These are phyloP conservation scores for Scolopax rusticola DNA, from an alignment of 2,797 vertebrate species.

Conservation along the genomic window DNA sequence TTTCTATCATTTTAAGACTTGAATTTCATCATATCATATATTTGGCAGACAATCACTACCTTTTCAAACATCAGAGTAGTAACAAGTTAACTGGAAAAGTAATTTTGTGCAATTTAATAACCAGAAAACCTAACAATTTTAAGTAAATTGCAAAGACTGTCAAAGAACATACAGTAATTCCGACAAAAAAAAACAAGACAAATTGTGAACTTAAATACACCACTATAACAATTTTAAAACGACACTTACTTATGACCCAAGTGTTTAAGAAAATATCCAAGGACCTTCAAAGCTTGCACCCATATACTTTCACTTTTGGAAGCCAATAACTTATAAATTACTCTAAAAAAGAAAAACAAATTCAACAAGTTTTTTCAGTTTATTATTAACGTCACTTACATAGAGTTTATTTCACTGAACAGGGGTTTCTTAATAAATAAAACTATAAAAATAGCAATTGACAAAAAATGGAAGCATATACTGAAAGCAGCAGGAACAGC, in stretches of 20 bases:
- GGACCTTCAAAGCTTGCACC: slow-evolving; percentile 96
- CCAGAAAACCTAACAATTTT: neutral
- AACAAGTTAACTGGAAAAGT: neutral
- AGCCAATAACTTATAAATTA: slow-evolving; percentile 95
- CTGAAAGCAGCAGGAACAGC: neutral
- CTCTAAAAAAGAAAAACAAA: slow-evolving; percentile 79
- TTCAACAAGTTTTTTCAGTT: neutral
- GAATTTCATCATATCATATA: neutral
- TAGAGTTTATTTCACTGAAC: neutral
- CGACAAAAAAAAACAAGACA: neutral
- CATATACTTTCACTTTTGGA: slow-evolving; percentile 97
- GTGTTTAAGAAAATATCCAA: slow-evolving; percentile 97
- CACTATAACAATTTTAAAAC: neutral
- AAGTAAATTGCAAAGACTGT: neutral
- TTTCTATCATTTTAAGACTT: neutral
- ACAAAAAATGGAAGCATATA: neutral
- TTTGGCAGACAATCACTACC: neutral
- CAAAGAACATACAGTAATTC: neutral
- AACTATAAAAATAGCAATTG: neutral
- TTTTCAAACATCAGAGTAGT: neutral
- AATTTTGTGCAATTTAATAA: neutral
- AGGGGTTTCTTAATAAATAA: neutral
- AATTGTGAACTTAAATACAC: neutral
- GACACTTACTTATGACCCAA: slow-evolving; percentile 96
- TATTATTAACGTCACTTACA: neutral